phyloP scores from a whole-genome alignment of 2,113 vertebrate species.

The Leptodactylus fuscus region DNA sequence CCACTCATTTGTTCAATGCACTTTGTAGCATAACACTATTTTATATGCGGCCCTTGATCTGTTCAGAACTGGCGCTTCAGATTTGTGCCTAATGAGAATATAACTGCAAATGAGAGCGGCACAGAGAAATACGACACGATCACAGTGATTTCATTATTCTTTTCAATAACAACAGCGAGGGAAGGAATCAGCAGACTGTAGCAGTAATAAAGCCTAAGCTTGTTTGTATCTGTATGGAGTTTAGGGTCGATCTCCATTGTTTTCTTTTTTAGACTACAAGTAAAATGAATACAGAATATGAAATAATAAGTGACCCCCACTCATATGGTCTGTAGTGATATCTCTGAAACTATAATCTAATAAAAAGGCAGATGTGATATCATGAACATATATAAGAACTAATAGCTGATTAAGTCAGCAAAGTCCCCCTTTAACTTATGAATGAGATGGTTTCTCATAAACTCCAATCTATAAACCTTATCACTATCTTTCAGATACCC shows the following conservation, averaged over 20 bases:
- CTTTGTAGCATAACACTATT: constrained; percentile 20
- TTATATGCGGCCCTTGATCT: constrained; percentile 15
- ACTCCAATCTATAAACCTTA: no score
- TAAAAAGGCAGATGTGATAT: neutral
- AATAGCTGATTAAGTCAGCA: neutral
- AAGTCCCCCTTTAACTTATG: neutral
- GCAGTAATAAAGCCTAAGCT: constrained; percentile 21
- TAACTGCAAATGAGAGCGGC: constrained; percentile 34
- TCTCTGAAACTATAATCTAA: neutral
- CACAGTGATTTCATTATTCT: constrained; percentile 17
- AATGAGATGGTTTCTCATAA: no score
- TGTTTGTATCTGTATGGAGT: neutral
- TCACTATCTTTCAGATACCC: no score
- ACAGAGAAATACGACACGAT: constrained; percentile 15
- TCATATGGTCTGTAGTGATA: neutral
- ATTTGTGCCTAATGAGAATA: constrained; percentile 36
- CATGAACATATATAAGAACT: neutral
- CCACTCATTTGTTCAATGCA: constrained; percentile 25
- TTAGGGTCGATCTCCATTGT: neutral
- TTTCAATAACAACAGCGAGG: constrained; percentile 21
- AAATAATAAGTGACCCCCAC: neutral
- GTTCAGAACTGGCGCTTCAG: constrained; percentile 24
- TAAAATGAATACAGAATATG: neutral
- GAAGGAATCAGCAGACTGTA: constrained; percentile 14
- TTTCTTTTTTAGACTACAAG: neutral